Evolutionary conservation across 2,113 vertebrate species (phyloP), one percentile per base, ranked within the genome.

Genomic region (Austrofundulus limnaeus): DNA sequence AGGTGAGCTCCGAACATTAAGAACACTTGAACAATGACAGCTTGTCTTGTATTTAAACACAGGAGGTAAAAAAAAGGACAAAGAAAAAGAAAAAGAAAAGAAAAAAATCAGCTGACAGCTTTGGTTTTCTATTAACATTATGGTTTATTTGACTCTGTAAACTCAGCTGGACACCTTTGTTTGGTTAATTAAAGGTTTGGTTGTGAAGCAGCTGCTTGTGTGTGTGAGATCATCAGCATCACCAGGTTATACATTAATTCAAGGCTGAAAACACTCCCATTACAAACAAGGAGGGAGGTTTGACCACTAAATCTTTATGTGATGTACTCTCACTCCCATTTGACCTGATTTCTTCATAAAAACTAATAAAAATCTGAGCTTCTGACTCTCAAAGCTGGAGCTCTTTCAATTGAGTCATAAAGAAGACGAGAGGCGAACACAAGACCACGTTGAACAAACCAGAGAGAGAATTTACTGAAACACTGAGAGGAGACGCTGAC

Each of bases 161-260:
- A 28, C 25, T 28, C n/a, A n/a, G 25, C 25, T 28, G 25, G 25
- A 28, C n/a, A n/a, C n/a, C n/a, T n/a, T n/a, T 28, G 25, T 28
- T 3, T 28, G n/a, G n/a, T n/a, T n/a, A n/a, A n/a, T n/a, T n/a
- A n/a, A n/a, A 28, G 3, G 25, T 28, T 28, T 28, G 25, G 25
- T 3, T 28, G 25, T 2, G 6, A 20, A 1, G 47, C n/a, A 52
- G 19, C n/a, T 20, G 14, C 37, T 4, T 21, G 34, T 14, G 21
- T 19, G 49, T 73, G 19, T 1, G 1, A 58, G 1, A 55, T 38
- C 5, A 46, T 21, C 34, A 69, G 34, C 42, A 67, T 75, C 62
- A 38, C 10, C n/a, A 25, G 55, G 84, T 89, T 92, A 92, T 80
- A 42, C 76, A 92, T 91, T 92, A 81, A 78, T 59, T 58, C 39